Base-by-base conservation (phyloP, 2,888 invertebrate species). In the Achlya flavicornis region DNA sequence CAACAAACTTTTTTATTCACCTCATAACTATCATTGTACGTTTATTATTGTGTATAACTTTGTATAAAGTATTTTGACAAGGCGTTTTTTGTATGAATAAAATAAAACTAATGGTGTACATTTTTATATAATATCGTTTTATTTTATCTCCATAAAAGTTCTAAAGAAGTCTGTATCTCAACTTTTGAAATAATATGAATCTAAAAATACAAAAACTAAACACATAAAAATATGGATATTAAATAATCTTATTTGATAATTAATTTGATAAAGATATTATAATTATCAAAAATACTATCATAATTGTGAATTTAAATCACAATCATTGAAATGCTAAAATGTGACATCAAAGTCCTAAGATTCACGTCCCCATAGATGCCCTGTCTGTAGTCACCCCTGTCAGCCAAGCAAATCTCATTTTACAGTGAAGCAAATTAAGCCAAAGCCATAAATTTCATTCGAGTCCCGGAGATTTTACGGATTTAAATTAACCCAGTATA, bases 1-100 rank as follows among this genome's bases (percentile, higher is more conserved):
- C 11, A 14, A 41, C 26, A 26, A 5, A 60, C 43, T 38, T 38
- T 35, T 41, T 60, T 41, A 57, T 41, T 26, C 35, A 12, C 12
- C 11, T 38, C 41, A 57, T 38, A n/a, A 35, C 11, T 57, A 14
- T 35, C 7, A 61, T 7, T 61, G 38, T 57, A 16, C 6, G 32
- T 35, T 48, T 16, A 64, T 65, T 63, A 66, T 68, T 76, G 70
- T 82, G 79, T 84, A 80, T 81, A 86, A 87, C 82, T 80, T 87
- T 91, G 90, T 91, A 89, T 84, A 90, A 88, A 89, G 86, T 88
- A 92, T 90, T 90, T 90, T 88, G 88, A 89, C 84, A 83, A 80
- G 76, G 79, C 81, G 78, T 83, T 86, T 81, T 86, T 86, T 86
- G 84, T 86, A 87, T 86, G 84, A 83, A 85, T 82, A 70, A 60